phyloP scores from a whole-genome alignment of 2,113 vertebrate genomes.

The Labrus mixtus region DNA sequence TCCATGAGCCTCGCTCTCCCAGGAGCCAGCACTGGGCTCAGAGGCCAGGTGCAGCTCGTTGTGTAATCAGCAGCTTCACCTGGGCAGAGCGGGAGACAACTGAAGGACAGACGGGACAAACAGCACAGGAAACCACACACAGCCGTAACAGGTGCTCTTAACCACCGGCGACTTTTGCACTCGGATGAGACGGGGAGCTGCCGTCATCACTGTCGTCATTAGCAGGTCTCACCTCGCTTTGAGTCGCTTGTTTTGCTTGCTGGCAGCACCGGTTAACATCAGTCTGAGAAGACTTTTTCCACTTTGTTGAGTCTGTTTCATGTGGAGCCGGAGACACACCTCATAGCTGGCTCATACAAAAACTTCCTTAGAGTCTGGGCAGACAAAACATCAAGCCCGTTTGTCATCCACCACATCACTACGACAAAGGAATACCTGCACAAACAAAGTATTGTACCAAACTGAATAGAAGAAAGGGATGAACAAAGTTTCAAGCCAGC shows the following conservation, averaged over 20 bases:
- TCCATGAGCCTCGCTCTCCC: no score
- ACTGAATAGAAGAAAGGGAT: neutral
- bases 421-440: neutral
- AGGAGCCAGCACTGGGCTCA: no score
- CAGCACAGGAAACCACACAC: no score
- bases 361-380: neutral
- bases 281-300: slow-evolving; percentile 8
- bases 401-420: neutral
- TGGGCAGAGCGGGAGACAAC: no score
- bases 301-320: neutral
- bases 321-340: neutral
- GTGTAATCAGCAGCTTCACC: no score
- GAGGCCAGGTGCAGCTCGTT: no score
- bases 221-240: neutral
- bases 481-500: neutral
- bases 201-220: neutral
- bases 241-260: neutral
- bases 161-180: neutral
- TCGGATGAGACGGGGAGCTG: neutral
- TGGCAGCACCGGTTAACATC: slow-evolving; percentile 5
- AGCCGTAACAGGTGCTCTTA: neutral
- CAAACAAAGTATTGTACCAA: neutral
- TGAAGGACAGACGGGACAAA: no score
- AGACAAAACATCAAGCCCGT: neutral
- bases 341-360: neutral